Conservation (phyloP, 2,888 invertebrate species). For the Anoplius nigerrimus region DNA sequence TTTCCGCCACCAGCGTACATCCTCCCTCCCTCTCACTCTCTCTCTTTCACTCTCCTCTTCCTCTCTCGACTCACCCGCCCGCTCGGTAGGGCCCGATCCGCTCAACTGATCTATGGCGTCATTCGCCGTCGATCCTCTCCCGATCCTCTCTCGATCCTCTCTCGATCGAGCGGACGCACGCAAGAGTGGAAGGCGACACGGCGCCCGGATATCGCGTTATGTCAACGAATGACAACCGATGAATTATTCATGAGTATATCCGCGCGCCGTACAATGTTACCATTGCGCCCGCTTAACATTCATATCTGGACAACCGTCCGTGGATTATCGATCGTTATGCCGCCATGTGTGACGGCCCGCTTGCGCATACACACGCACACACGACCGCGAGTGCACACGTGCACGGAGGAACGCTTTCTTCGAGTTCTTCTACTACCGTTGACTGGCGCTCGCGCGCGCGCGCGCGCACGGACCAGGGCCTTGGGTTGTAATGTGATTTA, state of each 20-base stretch:
- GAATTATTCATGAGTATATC: slow-evolving; percentile 38
- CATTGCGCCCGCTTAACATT: slow-evolving; percentile 36
- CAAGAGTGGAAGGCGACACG: too few relatives aligned
- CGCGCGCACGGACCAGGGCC: too few relatives aligned
- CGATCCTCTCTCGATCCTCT: neutral
- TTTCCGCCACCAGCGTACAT: neutral
- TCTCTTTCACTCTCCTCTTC: neutral
- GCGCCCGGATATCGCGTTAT: slow-evolving; percentile 19
- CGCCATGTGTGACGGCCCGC: too few relatives aligned
- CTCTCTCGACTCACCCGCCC: neutral
- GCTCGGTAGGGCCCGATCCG: neutral
- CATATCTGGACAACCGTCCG: neutral
- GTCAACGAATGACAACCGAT: slow-evolving; percentile 32
- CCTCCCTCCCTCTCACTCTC: neutral
- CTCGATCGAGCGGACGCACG: neutral
- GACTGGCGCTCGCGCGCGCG: too few relatives aligned
- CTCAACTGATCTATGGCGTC: slow-evolving; percentile 1
- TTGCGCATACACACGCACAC: too few relatives aligned
- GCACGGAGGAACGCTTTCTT: too few relatives aligned
- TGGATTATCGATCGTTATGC: neutral
- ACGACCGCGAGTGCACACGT: too few relatives aligned
- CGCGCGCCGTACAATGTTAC: slow-evolving; percentile 31
- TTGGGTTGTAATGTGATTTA: too few relatives aligned
- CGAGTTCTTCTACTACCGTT: too few relatives aligned
- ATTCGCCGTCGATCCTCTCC: too few relatives aligned